Base-by-base conservation (phyloP, 1,140 invertebrate species). In the Lepidurus couesii region DNA sequence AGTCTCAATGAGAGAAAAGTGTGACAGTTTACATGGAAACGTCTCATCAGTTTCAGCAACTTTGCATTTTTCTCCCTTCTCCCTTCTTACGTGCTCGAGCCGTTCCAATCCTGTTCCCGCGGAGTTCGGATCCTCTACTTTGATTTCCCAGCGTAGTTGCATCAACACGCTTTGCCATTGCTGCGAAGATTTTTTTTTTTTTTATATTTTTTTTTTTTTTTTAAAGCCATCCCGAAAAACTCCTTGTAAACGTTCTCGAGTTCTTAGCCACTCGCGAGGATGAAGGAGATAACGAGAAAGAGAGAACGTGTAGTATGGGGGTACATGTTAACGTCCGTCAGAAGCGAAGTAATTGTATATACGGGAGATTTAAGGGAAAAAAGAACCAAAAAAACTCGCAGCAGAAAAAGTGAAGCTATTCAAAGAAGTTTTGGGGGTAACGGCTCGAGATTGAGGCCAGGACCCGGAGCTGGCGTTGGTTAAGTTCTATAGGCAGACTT, bases 401-500 rank as follows among this genome's bases (percentile, higher is more conserved):
- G 53, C 10, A 7, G 13, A 65, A 65, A 65, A 65, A 65, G 21
- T 11, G 16, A 9, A 65, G 53, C 53, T 65, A 65, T 65, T 65
- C 53, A 65, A 21, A 65, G 16, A 21, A 13, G 53, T 65, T 65
- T 65, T 21, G 53, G 16, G 53, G 53, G 21, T 13, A 65, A 65
- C n/a, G 53, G 53, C 21, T 65, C 53, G 53, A 65, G 53, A 65
- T 65, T 65, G 53, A 65, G 53, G 53, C 53, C 53, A 65, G 53
- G 53, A 16, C 53, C 5, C 53, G 53, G 53, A 13, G 53, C 16
- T 34, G 34, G 34, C 34, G 34, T 34, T 34, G 21, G 53, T 21
- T n/a, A 65, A 13, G 53, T 65, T 65, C 16, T 65, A 65, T 65
- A 65, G 53, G 9, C 53, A 13, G 16, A 10, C 45, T 1, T 16